Evolutionary conservation across 2,797 vertebrate genomes (phyloP).

Genomic region (Syngnathus acus): DNA sequence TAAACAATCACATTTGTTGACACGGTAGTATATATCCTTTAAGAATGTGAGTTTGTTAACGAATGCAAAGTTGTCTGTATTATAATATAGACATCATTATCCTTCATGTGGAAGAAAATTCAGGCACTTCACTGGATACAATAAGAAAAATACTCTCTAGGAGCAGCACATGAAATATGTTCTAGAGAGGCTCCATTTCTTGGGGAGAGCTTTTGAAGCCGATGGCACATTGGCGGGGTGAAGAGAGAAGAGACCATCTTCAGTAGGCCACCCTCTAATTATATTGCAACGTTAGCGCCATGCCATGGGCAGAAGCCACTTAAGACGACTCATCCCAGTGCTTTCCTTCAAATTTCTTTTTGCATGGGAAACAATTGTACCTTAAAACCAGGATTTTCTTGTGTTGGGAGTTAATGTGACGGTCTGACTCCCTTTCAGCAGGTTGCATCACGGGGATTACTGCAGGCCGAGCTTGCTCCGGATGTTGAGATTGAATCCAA

Average conservation of each 20-base stretch:
- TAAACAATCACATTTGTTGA: no score
- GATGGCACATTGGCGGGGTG: background rate
- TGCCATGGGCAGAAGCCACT: background rate
- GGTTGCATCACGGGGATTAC: background rate
- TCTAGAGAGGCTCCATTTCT: background rate
- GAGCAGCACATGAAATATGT: background rate
- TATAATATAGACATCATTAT: background rate
- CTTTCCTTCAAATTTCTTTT: background rate
- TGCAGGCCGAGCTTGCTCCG: background rate
- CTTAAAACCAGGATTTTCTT: background rate
- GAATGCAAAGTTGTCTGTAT: no score
- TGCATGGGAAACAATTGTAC: background rate
- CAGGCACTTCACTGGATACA: background rate
- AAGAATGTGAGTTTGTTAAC: no score
- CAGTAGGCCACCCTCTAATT: background rate
- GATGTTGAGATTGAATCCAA: background rate
- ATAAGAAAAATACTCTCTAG: background rate
- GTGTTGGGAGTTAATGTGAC: background rate
- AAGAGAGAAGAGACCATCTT: background rate
- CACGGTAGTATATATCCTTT: no score
- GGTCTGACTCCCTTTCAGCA: background rate
- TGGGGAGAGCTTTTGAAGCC: background rate
- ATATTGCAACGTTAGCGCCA: background rate
- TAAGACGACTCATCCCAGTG: background rate
- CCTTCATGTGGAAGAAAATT: background rate